Conservation (phyloP, 1,140 invertebrate genomes). For the Agrypnia vestita region DNA sequence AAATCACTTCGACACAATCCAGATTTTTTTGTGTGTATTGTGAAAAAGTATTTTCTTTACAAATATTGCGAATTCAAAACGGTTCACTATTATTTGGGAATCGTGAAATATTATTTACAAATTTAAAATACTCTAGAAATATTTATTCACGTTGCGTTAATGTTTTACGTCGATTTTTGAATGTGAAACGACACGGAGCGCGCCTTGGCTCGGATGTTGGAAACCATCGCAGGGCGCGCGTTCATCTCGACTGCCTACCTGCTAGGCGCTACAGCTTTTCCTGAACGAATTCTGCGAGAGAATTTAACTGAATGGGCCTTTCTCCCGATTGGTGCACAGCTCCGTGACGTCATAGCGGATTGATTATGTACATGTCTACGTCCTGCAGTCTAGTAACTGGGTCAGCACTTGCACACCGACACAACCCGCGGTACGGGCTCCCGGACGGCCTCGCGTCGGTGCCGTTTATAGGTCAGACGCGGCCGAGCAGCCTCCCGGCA, state of each 20-base stretch:
- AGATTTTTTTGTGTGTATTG: too few relatives aligned
- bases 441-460: neutral
- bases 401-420: constrained; percentile 56
- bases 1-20: too few relatives aligned
- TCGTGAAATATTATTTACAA: too few relatives aligned
- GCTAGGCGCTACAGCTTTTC: constrained; percentile 49
- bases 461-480: constrained; percentile 21
- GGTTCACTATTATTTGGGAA: too few relatives aligned
- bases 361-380: constrained; percentile 51
- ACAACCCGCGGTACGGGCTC: neutral
- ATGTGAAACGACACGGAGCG: neutral
- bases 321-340: constrained; percentile 64
- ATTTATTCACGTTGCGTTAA: too few relatives aligned
- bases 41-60: too few relatives aligned
- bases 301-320: constrained; percentile 65
- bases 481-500: neutral
- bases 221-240: constrained; percentile 57
- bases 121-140: too few relatives aligned
- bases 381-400: constrained; percentile 55
- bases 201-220: constrained; percentile 16
- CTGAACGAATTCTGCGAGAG: constrained; percentile 59
- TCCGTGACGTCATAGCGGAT: constrained; percentile 67
- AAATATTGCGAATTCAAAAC: too few relatives aligned
- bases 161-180: too few relatives aligned
- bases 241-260: constrained; percentile 63